Evolutionary conservation across 2,888 invertebrate genomes (phyloP).

Genomic region (Himalopsyche japonica): DNA sequence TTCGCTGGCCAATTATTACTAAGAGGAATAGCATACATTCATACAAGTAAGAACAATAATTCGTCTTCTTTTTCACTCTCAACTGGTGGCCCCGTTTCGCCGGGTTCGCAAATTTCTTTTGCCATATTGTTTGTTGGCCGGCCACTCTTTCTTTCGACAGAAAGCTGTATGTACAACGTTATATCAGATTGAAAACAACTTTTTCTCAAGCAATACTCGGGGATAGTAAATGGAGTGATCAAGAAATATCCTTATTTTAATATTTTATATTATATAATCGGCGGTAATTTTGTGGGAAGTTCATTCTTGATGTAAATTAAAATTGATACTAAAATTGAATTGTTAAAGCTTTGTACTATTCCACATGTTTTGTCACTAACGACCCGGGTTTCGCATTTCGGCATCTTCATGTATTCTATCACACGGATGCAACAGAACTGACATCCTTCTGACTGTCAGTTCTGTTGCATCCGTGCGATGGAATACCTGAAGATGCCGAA

Average conservation of each 20-base stretch:
- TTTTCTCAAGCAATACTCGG: not conserved
- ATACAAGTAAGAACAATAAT: not conserved
- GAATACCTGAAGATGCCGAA: too few relatives aligned
- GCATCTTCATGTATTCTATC: too few relatives aligned
- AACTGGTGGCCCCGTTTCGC: conserved; percentile 8
- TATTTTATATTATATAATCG: too few relatives aligned
- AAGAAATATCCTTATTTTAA: not conserved
- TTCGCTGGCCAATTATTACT: not conserved
- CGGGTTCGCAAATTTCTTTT: not conserved
- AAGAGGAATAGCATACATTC: not conserved
- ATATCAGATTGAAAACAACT: not conserved
- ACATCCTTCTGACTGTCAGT: too few relatives aligned
- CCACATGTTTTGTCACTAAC: too few relatives aligned
- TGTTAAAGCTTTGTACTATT: too few relatives aligned
- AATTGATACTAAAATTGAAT: too few relatives aligned
- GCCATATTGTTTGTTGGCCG: not conserved
- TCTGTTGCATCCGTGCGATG: too few relatives aligned
- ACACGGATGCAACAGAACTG: too few relatives aligned
- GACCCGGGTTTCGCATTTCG: too few relatives aligned
- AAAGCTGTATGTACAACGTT: not conserved
- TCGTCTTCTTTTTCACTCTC: conserved; percentile 12
- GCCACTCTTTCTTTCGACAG: not conserved
- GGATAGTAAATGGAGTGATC: not conserved
- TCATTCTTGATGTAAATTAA: too few relatives aligned
- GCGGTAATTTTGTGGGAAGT: too few relatives aligned